Base-by-base conservation (phyloP, 2,888 invertebrate genomes). In the Amitus sp. region DNA sequence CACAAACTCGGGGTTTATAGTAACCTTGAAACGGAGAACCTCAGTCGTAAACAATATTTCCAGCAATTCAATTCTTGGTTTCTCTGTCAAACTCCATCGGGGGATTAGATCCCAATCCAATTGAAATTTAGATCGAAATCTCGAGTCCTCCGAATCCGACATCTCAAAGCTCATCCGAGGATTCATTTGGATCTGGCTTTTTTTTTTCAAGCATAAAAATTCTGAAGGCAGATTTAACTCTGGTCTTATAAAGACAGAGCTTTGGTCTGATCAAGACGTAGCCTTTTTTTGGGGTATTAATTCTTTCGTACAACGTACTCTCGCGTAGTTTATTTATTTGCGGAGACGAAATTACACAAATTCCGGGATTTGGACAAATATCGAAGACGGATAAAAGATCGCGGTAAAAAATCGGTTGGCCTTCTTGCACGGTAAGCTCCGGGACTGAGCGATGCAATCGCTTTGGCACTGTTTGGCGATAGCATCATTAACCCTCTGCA, bases 381-480 rank as follows among this genome's bases (percentile, higher is more conserved):
- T 34, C 58, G 47, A 13, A 42, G 30, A 39, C 42, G 42, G 18
- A 60, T 53, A 66, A 68, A 68, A 62, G 62, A 66, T 37, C 52
- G 33, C 33, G 46, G 71, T 68, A 70, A 70, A 74, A 73, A 74
- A 76, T 74, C 73, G 47, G 42, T 47, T 46, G 47, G 53, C 57
- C 53, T 61, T 50, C 60, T 64, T 68, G 69, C 68, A 62, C 52
- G 57, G 65, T 62, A 55, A 60, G 50, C 59, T 55, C 47, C 42
- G 46, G 43, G 56, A 47, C 37, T n/a, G 47, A 57, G 45, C 76
- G 80, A 77, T 80, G 78, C 79, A 74, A 81, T 81, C 81, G 77
- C 76, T 79, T 80, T 81, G 79, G 81, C 80, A 80, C 80, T 80
- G 80, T 74, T 74, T 73, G 74, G 73, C 80, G 81, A 82, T 82